A percentile compares a stretch with the other conserved stretches of the same genome.
Conservation (phyloP, 2,113 vertebrate species). For the Falco punctatus region DNA sequence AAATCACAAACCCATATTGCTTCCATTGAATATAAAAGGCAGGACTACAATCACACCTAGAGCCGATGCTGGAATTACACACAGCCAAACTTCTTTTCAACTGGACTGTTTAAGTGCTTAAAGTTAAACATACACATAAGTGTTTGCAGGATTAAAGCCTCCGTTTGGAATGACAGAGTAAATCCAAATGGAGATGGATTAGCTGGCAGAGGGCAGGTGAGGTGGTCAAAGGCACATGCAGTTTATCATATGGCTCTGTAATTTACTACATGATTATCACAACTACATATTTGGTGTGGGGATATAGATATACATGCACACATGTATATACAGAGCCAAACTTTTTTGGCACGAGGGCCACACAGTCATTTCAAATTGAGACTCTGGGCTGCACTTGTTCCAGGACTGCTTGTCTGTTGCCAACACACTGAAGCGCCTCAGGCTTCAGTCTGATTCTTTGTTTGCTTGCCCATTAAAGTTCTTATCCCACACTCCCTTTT, state of each 20-base stretch:
- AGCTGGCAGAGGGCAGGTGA: conserved; percentile 52
- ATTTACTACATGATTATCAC: conserved; percentile 70
- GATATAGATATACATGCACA: conserved; percentile 64
- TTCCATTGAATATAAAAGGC: not conserved
- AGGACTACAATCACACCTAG: fast-evolving
- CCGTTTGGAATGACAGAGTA: conserved; percentile 30
- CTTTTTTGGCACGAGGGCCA: conserved; percentile 33
- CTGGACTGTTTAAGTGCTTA: conserved; percentile 24
- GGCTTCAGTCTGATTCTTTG: conserved; percentile 47
- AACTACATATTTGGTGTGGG: conserved; percentile 70
- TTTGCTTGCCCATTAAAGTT: conserved; percentile 68
- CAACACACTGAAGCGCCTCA: conserved; percentile 58
- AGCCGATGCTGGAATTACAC: not conserved
- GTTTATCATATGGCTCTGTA: conserved; percentile 67
- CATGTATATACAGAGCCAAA: conserved; percentile 22
- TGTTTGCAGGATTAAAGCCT: conserved; percentile 57
- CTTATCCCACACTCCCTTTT: conserved; percentile 57
- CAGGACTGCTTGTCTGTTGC: conserved; percentile 44
- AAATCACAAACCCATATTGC: not conserved
- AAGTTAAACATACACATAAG: conserved; percentile 59
- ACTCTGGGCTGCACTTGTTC: conserved; percentile 39
- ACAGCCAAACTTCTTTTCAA: conserved; percentile 1
- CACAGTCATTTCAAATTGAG: conserved; percentile 64
- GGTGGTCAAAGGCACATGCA: conserved; percentile 60
- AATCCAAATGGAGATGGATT: conserved; percentile 69